Base-by-base conservation (phyloP, 2,888 invertebrate genomes). In the Horisme vitalbata region DNA sequence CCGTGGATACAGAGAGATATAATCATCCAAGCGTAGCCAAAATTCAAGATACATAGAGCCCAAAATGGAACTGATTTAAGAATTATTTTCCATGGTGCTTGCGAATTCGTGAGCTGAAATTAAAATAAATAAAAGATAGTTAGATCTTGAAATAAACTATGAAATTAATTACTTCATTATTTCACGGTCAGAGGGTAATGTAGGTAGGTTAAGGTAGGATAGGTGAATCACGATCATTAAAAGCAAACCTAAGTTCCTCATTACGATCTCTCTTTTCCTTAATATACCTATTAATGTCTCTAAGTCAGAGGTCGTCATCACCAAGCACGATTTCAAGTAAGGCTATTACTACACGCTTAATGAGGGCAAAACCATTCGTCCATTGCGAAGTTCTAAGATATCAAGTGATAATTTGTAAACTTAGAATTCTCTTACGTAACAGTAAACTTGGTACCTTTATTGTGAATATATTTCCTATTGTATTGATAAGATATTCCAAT, bases 401-500 rank as follows among this genome's bases (percentile, higher is more conserved):
- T 43, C 24, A 27, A 33, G 23, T 41, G 30, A 11, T 33, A 45
- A 33, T 41, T 38, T 33, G 21, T 28, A 23, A 26, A 7, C 30
- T 3, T 8, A 41, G 6, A n/a, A n/a, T n/a, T n/a, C n/a, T n/a
- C n/a, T n/a, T n/a, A n/a, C n/a, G n/a, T n/a, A n/a, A n/a, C n/a
- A n/a, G n/a, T n/a, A n/a, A n/a, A n/a, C n/a, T 41, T 12, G 5
- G 55, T 63, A 85, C 88, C 74, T 85, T 82, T 13, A 89, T 83
- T 3, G 83, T 75, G 58, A 87, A 87, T 45, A 83, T 67, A 39
- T 72, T 75, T 2, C 91, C 92, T 41, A 93, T 80, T 44, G 92
- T 87, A 36, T 88, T 91, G 20, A 80, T 80, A 49, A 95, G 92
- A 57, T 91, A 93, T 1, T 86, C 77, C 32, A 90, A 82, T 69